Evolutionary conservation across 2,888 invertebrate species (phyloP), one percentile per base, ranked within the genome.

Genomic region (Machimus atricapillus): DNA sequence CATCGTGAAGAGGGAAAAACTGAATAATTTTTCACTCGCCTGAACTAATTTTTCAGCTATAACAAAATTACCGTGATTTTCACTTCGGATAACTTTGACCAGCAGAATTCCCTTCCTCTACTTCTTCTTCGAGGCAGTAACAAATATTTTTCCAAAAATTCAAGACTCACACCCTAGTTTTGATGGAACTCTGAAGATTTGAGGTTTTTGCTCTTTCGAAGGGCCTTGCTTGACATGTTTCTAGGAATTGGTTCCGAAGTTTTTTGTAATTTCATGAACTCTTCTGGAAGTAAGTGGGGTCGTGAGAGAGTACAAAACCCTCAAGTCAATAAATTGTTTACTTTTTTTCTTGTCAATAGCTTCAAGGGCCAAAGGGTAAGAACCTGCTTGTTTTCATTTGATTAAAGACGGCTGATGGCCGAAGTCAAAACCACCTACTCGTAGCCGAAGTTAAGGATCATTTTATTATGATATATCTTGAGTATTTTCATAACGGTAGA

Each of bases 41-140:
- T 52, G 43, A 79, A 52, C 79, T 52, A 79, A 79, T 79, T 79
- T 79, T 79, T 79, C 79, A 79, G 52, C 27, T 79, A 52, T 31
- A 78, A 16, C 52, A 43, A 52, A 52, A 52, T 78, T 78, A 78
- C 46, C 2, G 79, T 79, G 79, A 79, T 79, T 79, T 79, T 27
- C 66, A 66, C 66, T 66, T 66, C 12, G 23, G 12, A 66, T 66
- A 66, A 66, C 66, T 66, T 66, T 66, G 66, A 27, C 66, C 34
- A 34, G 34, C 58, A 58, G 19, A 12, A 23, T 23, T 23, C 8
- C 58, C 58, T 23, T 23, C 58, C 16, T 46, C 14, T 43, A 14
- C 31, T 16, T 46, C 43, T 46, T 46, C 16, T 66, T 2, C 58
- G 23, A 58, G 5, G 56, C 23, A 66, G 66, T 66, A 66, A 27